These are phyloP conservation scores for Gymnoscopelus braueri DNA, from an alignment of 2,797 vertebrate species.

Conservation along the genomic window DNA sequence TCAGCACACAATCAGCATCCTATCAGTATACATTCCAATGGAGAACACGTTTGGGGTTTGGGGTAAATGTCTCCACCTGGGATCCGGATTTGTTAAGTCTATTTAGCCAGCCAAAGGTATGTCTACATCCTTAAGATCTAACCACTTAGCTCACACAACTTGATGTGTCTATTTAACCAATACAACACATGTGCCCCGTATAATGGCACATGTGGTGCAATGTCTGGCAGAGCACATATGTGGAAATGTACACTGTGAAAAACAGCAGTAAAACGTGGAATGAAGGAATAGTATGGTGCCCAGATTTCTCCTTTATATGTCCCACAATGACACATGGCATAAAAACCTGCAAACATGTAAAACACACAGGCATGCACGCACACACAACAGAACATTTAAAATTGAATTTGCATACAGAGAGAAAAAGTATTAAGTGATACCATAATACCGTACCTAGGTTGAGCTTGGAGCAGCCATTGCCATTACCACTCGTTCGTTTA, in stretches of 20 bases:
- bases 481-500: slow-evolving; percentile 80
- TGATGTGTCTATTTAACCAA: slow-evolving; percentile 45
- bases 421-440: slow-evolving; percentile 18
- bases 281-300: slow-evolving; percentile 52
- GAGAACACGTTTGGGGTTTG: too few relatives aligned
- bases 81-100: slow-evolving; percentile 60
- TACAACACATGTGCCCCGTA: slow-evolving; percentile 52
- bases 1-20: too few relatives aligned
- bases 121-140: slow-evolving; percentile 53
- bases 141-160: slow-evolving; percentile 49
- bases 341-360: too few relatives aligned
- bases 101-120: slow-evolving; percentile 50
- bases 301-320: slow-evolving; percentile 54
- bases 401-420: neutral
- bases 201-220: slow-evolving; percentile 50
- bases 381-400: too few relatives aligned
- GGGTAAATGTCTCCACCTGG: slow-evolving; percentile 50
- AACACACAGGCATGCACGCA: neutral
- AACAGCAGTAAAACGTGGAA: slow-evolving; percentile 64
- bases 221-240: slow-evolving; percentile 63
- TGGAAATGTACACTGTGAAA: slow-evolving; percentile 66
- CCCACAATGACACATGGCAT: slow-evolving; percentile 32
- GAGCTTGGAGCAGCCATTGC: slow-evolving; percentile 93
- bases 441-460: slow-evolving; percentile 88
- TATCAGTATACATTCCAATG: too few relatives aligned